These are phyloP conservation scores for Pterostichus niger DNA, from an alignment of 2,888 invertebrate species.

Conservation along the genomic window DNA sequence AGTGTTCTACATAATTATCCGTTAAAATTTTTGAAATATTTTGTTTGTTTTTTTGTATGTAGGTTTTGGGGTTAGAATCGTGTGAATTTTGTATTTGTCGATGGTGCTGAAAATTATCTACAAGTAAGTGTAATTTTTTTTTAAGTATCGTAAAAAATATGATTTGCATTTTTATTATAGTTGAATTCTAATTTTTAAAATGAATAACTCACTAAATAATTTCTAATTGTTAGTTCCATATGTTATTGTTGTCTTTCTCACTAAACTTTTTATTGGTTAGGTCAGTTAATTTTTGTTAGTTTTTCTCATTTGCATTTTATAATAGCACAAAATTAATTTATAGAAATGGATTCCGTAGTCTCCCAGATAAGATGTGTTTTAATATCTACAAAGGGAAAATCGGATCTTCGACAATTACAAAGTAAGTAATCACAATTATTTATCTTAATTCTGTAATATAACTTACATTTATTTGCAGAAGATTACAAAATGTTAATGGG, in stretches of 20 bases:
- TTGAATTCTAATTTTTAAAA: neutral
- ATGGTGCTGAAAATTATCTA: slow-evolving; percentile 2
- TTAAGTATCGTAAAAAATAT: neutral
- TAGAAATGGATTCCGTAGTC: slow-evolving; percentile 69
- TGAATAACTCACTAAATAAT: neutral
- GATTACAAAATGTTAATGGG: slow-evolving; percentile 84
- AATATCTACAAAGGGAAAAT: slow-evolving; percentile 72
- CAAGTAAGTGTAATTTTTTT: slow-evolving; percentile 10
- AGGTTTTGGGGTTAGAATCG: slow-evolving; percentile 53
- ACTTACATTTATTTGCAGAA: slow-evolving; percentile 75
- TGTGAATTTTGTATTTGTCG: neutral
- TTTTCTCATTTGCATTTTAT: neutral
- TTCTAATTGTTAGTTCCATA: slow-evolving; percentile 19
- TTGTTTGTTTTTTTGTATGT: neutral
- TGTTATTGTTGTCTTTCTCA: slow-evolving; percentile 12
- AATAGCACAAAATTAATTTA: neutral
- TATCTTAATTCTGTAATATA: slow-evolving; percentile 53
- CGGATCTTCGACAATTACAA: slow-evolving; percentile 71
- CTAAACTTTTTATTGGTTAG: slow-evolving; percentile 7
- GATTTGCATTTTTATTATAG: too few species aligned
- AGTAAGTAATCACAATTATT: slow-evolving; percentile 70
- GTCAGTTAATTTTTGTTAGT: slow-evolving; percentile 21
- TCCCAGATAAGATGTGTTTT: slow-evolving; percentile 71
- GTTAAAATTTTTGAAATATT: neutral
- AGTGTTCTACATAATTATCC: neutral